phyloP scores from a whole-genome alignment of 2,113 vertebrate genomes.

The Phrynosoma blainvillii region DNA sequence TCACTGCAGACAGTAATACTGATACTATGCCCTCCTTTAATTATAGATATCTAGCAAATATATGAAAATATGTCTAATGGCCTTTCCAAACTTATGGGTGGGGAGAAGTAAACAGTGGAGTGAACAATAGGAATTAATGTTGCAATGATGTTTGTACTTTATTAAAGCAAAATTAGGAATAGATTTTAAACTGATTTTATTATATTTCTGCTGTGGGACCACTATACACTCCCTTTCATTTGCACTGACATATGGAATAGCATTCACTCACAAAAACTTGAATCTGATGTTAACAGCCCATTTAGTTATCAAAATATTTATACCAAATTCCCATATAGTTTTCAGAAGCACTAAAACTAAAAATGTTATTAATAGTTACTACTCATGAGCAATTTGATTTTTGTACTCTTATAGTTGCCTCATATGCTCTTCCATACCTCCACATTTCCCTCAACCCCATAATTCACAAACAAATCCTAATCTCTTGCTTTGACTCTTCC shows the following conservation, averaged over 20 bases:
- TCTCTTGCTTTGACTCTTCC: background rate
- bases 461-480: background rate
- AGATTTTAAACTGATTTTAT: background rate
- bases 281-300: background rate
- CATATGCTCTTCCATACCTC: background rate
- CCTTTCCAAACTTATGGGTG: background rate
- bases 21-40: background rate
- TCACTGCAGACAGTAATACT: slow-evolving; percentile 12
- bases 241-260: too few species aligned
- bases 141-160: background rate
- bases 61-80: background rate
- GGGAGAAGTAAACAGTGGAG: background rate
- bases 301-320: background rate
- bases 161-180: background rate
- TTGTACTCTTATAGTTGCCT: background rate
- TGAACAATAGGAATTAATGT: slow-evolving; percentile 4
- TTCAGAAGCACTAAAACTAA: background rate
- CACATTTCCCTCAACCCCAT: background rate
- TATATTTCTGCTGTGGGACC: background rate
- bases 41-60: slow-evolving; percentile 6
- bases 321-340: background rate
- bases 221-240: background rate
- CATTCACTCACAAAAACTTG: background rate
- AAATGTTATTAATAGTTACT: background rate
- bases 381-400: background rate